Conservation (phyloP, 2,113 vertebrate species). For the Dromas ardeola region DNA sequence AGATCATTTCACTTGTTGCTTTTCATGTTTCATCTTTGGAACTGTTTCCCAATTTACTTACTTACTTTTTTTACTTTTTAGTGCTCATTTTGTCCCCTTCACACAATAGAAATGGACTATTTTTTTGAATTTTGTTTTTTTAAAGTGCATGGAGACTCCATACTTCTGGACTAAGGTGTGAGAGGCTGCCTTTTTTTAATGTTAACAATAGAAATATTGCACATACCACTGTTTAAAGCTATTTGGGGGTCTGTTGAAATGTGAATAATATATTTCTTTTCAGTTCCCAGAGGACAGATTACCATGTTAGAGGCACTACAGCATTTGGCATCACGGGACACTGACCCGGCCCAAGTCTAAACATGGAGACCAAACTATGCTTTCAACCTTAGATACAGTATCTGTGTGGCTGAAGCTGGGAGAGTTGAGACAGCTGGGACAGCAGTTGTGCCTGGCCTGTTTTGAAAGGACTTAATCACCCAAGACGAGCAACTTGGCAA, state of each 20-base stretch:
- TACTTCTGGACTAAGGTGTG: not conserved
- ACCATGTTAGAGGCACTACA: not conserved
- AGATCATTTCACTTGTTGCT: not conserved
- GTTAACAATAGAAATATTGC: not conserved
- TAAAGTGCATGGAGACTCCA: rapidly evolving
- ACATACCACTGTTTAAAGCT: not conserved
- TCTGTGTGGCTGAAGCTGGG: not conserved
- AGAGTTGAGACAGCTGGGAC: constrained; percentile 35
- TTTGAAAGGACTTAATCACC: not conserved
- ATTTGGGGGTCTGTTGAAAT: not conserved
- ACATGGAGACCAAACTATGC: not conserved
- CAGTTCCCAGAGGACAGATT: not conserved
- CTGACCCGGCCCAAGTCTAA: not conserved
- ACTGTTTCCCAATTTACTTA: not conserved
- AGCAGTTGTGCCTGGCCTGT: constrained; percentile 21
- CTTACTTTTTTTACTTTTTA: not conserved
- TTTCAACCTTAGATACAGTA: not conserved
- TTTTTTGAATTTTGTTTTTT: not conserved
- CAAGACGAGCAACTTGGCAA: not conserved
- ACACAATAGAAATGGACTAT: not conserved
- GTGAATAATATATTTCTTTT: not conserved
- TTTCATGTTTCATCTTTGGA: not conserved
- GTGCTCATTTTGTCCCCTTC: not conserved
- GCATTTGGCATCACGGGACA: not conserved
- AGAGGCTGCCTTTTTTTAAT: not conserved